Evolutionary conservation across 2,888 invertebrate species (phyloP), one percentile per base, ranked within the genome.

Genomic region (Syrphus vitripennis): DNA sequence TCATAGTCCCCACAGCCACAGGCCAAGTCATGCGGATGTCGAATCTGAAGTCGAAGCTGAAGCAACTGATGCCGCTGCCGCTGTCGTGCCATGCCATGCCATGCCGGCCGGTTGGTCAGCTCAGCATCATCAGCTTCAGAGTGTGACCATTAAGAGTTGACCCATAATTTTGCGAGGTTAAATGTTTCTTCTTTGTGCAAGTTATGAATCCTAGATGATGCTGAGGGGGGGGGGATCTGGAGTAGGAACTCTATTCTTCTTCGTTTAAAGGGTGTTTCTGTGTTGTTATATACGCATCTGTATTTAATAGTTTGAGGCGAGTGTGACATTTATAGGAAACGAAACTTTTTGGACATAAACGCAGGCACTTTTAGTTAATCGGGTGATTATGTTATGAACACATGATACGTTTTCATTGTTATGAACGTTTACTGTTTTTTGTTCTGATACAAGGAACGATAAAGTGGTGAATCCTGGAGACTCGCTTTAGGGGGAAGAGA

Each of bases 91-190:
- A n/a, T n/a, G n/a, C n/a, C n/a, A n/a, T n/a, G n/a, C n/a, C n/a
- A n/a, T n/a, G 19, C 14, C 21, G 19, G 24, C 34, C 16, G 53
- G 12, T 37, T n/a, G 34, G 24, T n/a, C 31, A 19, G 29, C 6
- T 48, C 50, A 34, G 37, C 50, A 55, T 12, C 69, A 50, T 7
- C 50, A 34, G 29, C 37, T 12, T 5, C 40, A 34, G 31, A 63
- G 21, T 65, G 67, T 67, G 63, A 57, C 74, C 72, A 81, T 86
- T 74, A 76, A 77, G 69, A 10, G 69, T 55, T 69, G 84, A 76
- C 76, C 76, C 57, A 86, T 86, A 82, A 81, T 86, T 65, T 82
- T 74, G 74, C 42, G 42, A 76, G 63, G 55, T 57, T 40, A 81
- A 86, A 74, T 86, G 77, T 70, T 40, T 50, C 69, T 77, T 48